These are phyloP conservation scores for Macropis europaea DNA, from an alignment of 2,888 invertebrate species.

Conservation along the genomic window DNA sequence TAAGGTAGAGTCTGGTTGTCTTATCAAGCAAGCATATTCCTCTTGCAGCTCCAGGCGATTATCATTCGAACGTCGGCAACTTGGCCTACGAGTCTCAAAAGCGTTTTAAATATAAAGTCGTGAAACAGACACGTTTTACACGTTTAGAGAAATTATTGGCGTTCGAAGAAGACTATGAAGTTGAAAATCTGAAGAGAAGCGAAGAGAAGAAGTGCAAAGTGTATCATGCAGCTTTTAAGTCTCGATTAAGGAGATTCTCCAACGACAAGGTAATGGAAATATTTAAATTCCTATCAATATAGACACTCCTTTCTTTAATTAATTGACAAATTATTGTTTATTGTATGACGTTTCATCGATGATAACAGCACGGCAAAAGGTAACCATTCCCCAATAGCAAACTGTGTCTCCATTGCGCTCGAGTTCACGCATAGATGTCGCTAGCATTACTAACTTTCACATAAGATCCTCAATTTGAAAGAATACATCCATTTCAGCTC, in stretches of 20 bases:
- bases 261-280: constrained; percentile 7
- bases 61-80: constrained; percentile 40
- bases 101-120: constrained; percentile 15
- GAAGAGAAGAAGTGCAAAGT: constrained; percentile 8
- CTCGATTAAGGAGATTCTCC: constrained; percentile 37
- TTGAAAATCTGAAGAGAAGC: background rate
- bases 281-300: too few relatives aligned
- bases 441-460: background rate
- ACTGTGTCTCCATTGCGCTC: background rate
- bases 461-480: background rate
- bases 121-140: background rate
- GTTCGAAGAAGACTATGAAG: background rate
- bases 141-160: background rate
- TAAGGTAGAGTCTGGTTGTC: too few relatives aligned
- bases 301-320: too few relatives aligned
- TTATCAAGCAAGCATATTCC: background rate
- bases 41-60: constrained; percentile 35
- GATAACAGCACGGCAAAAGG: too few relatives aligned
- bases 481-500: too few relatives aligned
- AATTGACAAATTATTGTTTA: too few relatives aligned
- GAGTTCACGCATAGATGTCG: constrained; percentile 19
- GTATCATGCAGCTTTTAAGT: constrained; percentile 64
- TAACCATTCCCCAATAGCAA: background rate
- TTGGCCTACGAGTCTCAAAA: constrained; percentile 51
- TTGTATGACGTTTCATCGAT: too few relatives aligned